phyloP scores from a whole-genome alignment of 2,113 vertebrate species.

The Micronycteris hirsuta region DNA sequence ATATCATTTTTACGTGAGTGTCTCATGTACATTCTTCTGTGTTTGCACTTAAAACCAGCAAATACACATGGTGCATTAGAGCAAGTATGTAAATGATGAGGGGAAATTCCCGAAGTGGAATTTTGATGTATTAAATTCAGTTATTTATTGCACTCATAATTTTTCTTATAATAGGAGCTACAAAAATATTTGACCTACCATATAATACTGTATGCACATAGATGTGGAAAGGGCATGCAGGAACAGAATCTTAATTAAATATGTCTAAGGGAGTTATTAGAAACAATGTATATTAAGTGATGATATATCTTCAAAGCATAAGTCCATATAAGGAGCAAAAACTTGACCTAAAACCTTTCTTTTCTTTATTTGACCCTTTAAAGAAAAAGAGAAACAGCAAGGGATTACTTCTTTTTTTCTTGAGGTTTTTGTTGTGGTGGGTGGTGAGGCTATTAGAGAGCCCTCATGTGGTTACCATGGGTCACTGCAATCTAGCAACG shows the following conservation, averaged over 20 bases:
- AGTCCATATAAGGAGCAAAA: background rate
- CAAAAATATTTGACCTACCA: background rate
- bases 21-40: background rate
- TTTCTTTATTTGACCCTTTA: background rate
- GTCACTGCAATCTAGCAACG: conserved; percentile 9
- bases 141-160: conserved; percentile 27
- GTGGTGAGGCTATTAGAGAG: background rate
- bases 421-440: background rate
- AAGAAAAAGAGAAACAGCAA: conserved; percentile 3
- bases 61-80: background rate
- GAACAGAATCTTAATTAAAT: background rate
- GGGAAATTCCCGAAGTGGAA: conserved; percentile 24
- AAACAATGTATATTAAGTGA: background rate
- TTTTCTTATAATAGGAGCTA: conserved; percentile 10
- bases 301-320: background rate
- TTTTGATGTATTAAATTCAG: conserved; percentile 41
- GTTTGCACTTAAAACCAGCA: background rate
- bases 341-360: background rate
- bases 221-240: background rate
- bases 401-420: background rate
- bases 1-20: conserved; percentile 46
- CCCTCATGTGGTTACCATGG: conserved; percentile 48
- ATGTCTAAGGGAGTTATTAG: background rate
- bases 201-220: background rate
- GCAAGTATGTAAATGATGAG: background rate